Conservation (phyloP, 1,140 invertebrate genomes). For the Platyscapa corneri region DNA sequence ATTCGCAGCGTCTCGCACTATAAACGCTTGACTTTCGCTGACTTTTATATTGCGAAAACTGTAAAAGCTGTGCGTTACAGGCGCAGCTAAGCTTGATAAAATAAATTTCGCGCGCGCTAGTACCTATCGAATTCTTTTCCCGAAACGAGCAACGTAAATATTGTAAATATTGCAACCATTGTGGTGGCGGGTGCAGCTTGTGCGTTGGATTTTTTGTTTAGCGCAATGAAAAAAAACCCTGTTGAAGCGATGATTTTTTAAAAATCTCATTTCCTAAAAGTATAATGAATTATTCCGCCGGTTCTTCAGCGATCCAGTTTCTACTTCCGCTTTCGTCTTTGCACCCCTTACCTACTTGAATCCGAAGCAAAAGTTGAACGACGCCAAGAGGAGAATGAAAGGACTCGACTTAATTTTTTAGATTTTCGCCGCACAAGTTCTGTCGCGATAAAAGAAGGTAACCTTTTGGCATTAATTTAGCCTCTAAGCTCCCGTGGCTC, state of each 20-base stretch:
- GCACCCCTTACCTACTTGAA: too few relatives aligned
- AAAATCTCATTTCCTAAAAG: neutral
- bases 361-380: neutral
- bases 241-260: neutral
- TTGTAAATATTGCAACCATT: too few relatives aligned
- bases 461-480: neutral
- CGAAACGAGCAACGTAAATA: neutral
- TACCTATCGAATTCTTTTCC: neutral
- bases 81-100: neutral
- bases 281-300: neutral
- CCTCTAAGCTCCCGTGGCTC: neutral
- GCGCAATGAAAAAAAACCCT: neutral
- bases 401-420: conserved; percentile 23
- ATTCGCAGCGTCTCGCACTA: neutral
- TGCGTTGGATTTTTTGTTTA: neutral
- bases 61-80: neutral
- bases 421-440: neutral
- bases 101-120: neutral
- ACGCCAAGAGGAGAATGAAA: neutral
- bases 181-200: neutral
- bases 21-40: neutral
- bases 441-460: neutral
- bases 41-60: too few relatives aligned
- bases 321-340: neutral
- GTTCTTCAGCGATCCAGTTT: neutral